phyloP scores from a whole-genome alignment of 2,888 invertebrate species.

The Malachius bipustulatus region DNA sequence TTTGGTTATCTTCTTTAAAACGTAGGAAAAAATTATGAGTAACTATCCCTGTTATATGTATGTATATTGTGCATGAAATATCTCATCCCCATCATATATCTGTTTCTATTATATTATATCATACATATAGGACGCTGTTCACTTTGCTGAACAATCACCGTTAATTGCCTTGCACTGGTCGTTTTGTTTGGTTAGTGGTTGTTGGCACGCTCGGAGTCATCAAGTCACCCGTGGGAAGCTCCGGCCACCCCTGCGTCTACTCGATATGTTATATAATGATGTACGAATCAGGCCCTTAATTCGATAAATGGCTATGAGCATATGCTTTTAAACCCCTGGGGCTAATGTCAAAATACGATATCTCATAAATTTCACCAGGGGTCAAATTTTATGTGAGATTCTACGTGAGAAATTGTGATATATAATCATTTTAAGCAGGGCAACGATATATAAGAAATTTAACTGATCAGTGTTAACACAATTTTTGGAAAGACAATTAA shows the following conservation, averaged over 20 bases:
- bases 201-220: constrained; percentile 18
- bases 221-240: constrained; percentile 20
- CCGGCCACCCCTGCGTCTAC: constrained; percentile 10
- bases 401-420: no score
- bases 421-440: no score
- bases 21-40: background rate
- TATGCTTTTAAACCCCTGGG: constrained; percentile 22
- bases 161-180: constrained; percentile 14
- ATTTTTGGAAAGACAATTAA: no score
- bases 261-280: constrained; percentile 17
- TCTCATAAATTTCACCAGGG: no score
- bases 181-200: constrained; percentile 18
- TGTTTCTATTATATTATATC: no score
- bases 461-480: no score
- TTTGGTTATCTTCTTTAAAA: background rate
- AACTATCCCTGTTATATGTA: no score
- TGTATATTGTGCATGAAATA: no score
- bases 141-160: constrained; percentile 12
- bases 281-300: constrained; percentile 24
- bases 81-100: no score
- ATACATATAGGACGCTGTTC: no score
- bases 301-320: constrained; percentile 29
- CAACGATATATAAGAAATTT: no score
- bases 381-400: no score
- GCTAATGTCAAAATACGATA: constrained; percentile 15